Conservation (phyloP, 2,797 vertebrate species). For the Anomalospiza imberbis region DNA sequence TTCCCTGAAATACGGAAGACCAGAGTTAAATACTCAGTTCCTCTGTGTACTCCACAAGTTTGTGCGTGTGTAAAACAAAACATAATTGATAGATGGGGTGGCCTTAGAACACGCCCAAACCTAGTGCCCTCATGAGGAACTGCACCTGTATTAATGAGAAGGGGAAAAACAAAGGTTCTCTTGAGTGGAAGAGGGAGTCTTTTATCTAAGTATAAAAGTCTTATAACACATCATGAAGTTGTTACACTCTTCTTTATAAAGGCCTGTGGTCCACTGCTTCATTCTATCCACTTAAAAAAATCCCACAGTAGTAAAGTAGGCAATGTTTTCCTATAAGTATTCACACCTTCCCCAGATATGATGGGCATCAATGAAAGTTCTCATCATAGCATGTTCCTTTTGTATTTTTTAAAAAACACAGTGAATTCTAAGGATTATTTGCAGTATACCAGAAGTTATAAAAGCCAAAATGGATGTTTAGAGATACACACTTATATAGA, state of each 20-base stretch:
- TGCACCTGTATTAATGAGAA: not conserved
- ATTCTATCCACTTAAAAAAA: not conserved
- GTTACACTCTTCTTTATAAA: not conserved
- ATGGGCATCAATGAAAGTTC: not conserved
- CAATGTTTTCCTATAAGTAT: not conserved
- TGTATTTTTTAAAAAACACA: not conserved
- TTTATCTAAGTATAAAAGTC: not conserved
- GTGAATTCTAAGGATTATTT: not conserved
- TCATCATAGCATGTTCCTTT: not conserved
- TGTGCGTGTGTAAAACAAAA: not conserved
- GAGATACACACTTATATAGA: not conserved
- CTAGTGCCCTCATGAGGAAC: not conserved
- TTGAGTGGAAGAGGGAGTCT: not conserved
- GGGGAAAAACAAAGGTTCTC: not conserved
- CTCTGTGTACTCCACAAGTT: not conserved
- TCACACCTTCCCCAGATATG: not conserved
- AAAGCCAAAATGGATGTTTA: not conserved
- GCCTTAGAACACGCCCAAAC: not conserved
- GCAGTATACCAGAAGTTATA: not conserved
- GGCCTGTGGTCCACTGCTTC: not conserved
- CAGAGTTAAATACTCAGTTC: not conserved
- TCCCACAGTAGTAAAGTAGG: not conserved
- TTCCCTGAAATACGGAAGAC: not conserved
- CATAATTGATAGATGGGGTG: not conserved
- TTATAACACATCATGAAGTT: accelerated